These are phyloP conservation scores for Typhlichthys eigenmanni DNA, from an alignment of 2,797 vertebrate genomes.

Conservation along the genomic window DNA sequence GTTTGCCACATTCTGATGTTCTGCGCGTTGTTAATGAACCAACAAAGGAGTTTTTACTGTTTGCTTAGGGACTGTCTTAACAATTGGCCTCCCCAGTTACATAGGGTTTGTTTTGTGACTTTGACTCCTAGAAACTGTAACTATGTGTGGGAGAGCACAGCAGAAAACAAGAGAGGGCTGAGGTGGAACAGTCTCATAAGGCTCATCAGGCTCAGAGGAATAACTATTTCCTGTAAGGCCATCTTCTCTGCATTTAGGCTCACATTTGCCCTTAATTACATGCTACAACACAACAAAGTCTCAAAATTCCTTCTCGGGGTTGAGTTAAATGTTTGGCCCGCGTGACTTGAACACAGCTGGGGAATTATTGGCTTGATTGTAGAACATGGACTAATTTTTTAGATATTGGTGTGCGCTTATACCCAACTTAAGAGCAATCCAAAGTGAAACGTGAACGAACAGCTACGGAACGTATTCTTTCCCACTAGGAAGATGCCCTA, in stretches of 20 bases:
- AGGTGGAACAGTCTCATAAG: not conserved
- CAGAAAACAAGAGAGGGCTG: slow-evolving; percentile 9
- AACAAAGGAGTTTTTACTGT: not conserved
- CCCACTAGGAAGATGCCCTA: not conserved
- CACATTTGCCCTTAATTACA: slow-evolving; percentile 39
- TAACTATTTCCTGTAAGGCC: slow-evolving; percentile 38
- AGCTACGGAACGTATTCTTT: no score
- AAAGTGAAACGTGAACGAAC: no score
- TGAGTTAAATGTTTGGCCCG: not conserved
- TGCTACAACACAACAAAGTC: slow-evolving; percentile 8
- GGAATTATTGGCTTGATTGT: no score
- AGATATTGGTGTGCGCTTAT: no score
- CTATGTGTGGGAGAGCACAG: slow-evolving; percentile 1
- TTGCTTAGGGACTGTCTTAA: not conserved
- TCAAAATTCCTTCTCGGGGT: slow-evolving; percentile 13
- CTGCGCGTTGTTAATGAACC: not conserved
- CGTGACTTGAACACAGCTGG: not conserved
- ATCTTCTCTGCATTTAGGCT: slow-evolving; percentile 36
- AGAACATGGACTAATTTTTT: no score
- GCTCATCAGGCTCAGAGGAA: slow-evolving; percentile 14
- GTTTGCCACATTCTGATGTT: not conserved
- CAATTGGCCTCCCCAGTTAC: not conserved
- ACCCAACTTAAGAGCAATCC: no score
- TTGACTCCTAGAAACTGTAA: slow-evolving; percentile 10
- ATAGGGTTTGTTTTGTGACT: slow-evolving; percentile 7